Conservation (phyloP, 1,140 invertebrate genomes). For the Trissolcus basalis region DNA sequence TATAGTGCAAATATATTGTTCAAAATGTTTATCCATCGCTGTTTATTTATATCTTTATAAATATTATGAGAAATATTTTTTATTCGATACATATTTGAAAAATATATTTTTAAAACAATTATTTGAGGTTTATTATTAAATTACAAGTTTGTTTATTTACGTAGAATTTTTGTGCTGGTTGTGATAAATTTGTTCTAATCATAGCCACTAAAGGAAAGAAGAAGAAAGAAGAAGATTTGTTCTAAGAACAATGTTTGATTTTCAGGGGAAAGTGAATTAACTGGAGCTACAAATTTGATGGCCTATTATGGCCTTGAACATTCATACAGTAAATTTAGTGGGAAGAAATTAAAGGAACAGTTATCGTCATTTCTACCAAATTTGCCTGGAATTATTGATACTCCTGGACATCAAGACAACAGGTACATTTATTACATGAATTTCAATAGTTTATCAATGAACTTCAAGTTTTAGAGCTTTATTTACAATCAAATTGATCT, state of each 20-base stretch:
- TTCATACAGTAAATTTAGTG: conserved; percentile 98
- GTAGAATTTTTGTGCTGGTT: too few species aligned
- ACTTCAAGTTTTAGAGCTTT: too few species aligned
- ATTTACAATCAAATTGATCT: too few species aligned
- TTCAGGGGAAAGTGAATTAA: conserved; percentile 92
- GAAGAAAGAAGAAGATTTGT: not conserved
- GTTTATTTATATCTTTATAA: too few species aligned
- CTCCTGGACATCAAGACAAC: conserved; percentile 85
- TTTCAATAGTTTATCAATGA: too few species aligned
- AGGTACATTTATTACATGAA: conserved; percentile 74
- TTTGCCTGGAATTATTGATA: conserved; percentile 95
- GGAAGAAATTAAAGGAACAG: conserved; percentile 97
- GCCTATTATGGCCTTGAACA: conserved; percentile 96
- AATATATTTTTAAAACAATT: too few species aligned
- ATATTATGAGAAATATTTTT: too few species aligned
- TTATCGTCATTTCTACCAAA: conserved; percentile 96
- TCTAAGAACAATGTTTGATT: conserved; percentile 45
- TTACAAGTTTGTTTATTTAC: too few species aligned
- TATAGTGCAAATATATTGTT: too few species aligned
- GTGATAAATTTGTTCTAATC: not conserved
- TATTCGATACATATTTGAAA: too few species aligned
- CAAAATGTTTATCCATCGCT: too few species aligned
- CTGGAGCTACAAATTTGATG: conserved; percentile 97
- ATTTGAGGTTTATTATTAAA: too few species aligned
- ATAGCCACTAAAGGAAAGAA: not conserved